phyloP scores from a whole-genome alignment of 1,140 invertebrate genomes.

The Eciton burchellii region DNA sequence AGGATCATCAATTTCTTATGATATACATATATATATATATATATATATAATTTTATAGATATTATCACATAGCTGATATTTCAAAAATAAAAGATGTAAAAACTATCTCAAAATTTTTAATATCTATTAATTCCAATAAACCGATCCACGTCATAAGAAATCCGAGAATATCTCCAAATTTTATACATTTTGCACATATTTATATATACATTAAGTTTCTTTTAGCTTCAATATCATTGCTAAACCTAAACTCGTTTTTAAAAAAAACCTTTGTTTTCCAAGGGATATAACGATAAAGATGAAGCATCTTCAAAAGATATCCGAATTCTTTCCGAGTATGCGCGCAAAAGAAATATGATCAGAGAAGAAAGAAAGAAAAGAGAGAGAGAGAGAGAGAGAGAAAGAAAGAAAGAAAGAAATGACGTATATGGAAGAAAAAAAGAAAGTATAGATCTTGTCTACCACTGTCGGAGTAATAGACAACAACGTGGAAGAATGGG shows the following conservation, averaged over 20 bases:
- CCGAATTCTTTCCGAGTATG: background rate
- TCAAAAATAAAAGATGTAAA: conserved; percentile 22
- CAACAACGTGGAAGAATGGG: conserved; percentile 65
- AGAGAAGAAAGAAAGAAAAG: too few species aligned
- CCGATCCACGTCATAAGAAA: too few species aligned
- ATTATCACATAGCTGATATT: background rate
- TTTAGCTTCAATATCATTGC: too few species aligned
- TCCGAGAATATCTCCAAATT: too few species aligned
- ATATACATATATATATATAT: background rate
- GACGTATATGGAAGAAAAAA: conserved; percentile 5
- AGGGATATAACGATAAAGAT: too few species aligned
- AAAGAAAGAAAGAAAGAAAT: conserved; percentile 33
- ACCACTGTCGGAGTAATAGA: conserved; percentile 66
- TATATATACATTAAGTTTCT: too few species aligned
- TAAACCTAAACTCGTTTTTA: background rate
- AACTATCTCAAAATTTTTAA: background rate
- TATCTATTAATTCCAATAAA: background rate
- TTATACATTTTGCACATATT: too few species aligned
- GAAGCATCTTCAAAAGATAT: background rate
- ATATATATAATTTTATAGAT: background rate
- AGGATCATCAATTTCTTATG: background rate
- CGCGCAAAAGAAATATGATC: background rate
- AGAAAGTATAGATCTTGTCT: conserved; percentile 65
- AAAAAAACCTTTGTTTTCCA: too few species aligned
- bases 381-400: background rate